Percentiles rank a stretch among this genome's conserved stretches.
These are phyloP conservation scores for Beris morrisii DNA, from an alignment of 2,888 invertebrate genomes.

Conservation along the genomic window DNA sequence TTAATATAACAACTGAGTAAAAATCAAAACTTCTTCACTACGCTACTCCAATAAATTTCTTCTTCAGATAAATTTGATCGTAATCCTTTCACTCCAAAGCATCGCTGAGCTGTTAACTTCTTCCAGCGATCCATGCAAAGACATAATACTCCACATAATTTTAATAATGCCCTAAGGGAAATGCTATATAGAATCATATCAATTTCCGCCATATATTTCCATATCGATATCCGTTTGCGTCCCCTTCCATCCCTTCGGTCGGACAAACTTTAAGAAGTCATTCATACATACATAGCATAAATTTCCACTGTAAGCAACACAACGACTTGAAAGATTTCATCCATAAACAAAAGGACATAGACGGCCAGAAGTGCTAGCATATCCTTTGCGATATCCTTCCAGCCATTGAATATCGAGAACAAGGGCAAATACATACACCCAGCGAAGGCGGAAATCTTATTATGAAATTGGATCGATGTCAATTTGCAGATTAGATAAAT, in stretches of 20 bases:
- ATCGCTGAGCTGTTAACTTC: too few relatives aligned
- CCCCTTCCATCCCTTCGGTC: too few relatives aligned
- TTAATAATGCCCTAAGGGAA: background rate
- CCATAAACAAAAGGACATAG: constrained; percentile 20
- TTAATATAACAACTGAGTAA: too few relatives aligned
- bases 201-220: background rate
- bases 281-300: constrained; percentile 9
- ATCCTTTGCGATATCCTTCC: constrained; percentile 1
- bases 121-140: too few relatives aligned
- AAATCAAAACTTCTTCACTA: too few relatives aligned
- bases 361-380: background rate
- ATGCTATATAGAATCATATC: background rate
- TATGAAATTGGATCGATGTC: constrained; percentile 56
- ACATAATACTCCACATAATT: background rate
- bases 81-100: background rate
- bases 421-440: constrained; percentile 8
- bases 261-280: too few relatives aligned
- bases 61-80: background rate
- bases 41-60: too few relatives aligned
- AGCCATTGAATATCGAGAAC: background rate
- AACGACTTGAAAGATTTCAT: constrained; percentile 8
- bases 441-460: constrained; percentile 47
- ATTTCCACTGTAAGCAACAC: constrained; percentile 12
- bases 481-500: constrained; percentile 48
- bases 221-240: background rate